Evolutionary conservation across 2,113 vertebrate species (phyloP).

Genomic region (Corvus moneduloides): DNA sequence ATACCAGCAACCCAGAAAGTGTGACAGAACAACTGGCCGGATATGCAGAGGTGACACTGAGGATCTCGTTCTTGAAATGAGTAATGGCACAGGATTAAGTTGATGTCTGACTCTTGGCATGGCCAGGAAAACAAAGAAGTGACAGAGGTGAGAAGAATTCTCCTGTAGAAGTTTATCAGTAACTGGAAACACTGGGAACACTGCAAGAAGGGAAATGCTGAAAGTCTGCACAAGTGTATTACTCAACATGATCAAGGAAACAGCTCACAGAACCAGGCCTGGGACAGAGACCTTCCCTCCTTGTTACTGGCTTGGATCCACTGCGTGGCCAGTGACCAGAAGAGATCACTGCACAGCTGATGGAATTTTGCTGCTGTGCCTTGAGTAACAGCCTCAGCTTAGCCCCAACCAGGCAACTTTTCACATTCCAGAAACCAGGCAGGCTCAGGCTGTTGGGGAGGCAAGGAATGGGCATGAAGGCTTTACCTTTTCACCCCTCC

Average conservation of each 20-base stretch:
- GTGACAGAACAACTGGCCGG: neutral
- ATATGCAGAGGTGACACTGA: neutral
- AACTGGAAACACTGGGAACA: neutral
- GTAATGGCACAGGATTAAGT: neutral
- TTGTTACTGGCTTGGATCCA: accelerated
- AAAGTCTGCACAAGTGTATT: neutral
- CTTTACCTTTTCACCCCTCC: neutral
- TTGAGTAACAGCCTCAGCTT: neutral
- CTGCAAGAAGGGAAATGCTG: neutral
- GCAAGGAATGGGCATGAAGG: neutral
- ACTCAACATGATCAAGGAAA: neutral
- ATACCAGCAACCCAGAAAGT: neutral
- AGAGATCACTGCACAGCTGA: neutral
- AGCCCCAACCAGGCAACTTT: neutral
- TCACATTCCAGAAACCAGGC: neutral
- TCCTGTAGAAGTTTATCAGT: neutral
- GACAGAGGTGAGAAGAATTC: neutral
- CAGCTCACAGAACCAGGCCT: neutral
- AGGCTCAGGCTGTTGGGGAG: neutral
- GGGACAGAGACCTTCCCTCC: neutral
- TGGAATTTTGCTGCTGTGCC: neutral
- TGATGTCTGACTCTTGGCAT: neutral
- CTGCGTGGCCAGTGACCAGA: neutral
- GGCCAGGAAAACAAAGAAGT: neutral
- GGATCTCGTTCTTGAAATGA: neutral